phyloP scores from a whole-genome alignment of 2,113 vertebrate species.

The Herpailurus yagouaroundi region DNA sequence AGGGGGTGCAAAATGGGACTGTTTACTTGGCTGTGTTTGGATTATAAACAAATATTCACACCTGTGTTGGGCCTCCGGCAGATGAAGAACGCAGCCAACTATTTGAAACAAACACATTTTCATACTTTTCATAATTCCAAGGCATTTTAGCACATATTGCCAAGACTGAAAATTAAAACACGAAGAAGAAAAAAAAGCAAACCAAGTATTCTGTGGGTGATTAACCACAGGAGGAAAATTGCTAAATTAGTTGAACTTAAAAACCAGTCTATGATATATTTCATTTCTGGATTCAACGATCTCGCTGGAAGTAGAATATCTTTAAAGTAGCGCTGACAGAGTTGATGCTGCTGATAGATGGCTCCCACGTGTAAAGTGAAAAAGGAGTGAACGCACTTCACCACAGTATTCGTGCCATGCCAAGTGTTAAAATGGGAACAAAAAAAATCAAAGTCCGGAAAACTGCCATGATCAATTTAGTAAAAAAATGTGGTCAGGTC shows the following conservation, averaged over 20 bases:
- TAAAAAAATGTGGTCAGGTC: constrained; percentile 5
- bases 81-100: constrained; percentile 82
- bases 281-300: background rate
- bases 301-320: background rate
- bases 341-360: background rate
- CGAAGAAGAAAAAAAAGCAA: constrained; percentile 64
- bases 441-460: constrained; percentile 8
- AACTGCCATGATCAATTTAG: background rate
- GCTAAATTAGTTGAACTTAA: background rate
- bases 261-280: background rate
- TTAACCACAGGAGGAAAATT: constrained; percentile 43
- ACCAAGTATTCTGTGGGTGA: constrained; percentile 47
- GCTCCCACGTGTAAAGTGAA: background rate
- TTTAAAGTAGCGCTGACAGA: constrained; percentile 40
- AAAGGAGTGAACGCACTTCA: background rate
- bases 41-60: constrained; percentile 88
- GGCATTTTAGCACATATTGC: constrained; percentile 76
- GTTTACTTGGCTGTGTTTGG: constrained; percentile 80
- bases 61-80: constrained; percentile 88
- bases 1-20: constrained; percentile 68
- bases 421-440: background rate
- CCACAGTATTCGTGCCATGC: background rate
- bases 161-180: constrained; percentile 81
- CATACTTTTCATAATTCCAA: constrained; percentile 84
- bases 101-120: constrained; percentile 85